Percentiles rank a stretch among this genome's conserved stretches.
These are phyloP conservation scores for Xiphias gladius DNA, from an alignment of 2,113 vertebrate species.

Conservation along the genomic window DNA sequence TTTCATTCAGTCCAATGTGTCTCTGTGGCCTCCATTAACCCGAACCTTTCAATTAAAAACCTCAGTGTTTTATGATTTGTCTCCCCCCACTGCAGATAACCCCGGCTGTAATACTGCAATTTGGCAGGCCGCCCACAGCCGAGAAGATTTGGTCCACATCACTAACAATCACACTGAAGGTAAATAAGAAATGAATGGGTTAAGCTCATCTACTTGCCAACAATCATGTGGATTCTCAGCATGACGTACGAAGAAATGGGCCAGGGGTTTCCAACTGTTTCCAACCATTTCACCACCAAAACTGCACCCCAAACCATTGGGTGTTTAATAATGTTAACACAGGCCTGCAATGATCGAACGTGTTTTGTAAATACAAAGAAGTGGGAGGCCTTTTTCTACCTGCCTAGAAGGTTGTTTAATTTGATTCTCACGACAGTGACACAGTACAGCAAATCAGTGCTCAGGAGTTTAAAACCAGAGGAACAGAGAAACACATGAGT, in stretches of 20 bases:
- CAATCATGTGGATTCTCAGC: conserved; percentile 42
- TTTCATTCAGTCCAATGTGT: conserved; percentile 26
- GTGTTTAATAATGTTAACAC: neutral
- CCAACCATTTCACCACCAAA: neutral
- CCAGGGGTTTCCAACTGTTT: neutral
- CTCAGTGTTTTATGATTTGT: conserved; percentile 45
- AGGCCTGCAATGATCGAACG: neutral
- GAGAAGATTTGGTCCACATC: conserved; percentile 84
- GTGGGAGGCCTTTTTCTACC: no score
- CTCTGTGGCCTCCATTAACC: conserved; percentile 21
- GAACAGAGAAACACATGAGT: neutral
- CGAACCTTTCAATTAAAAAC: conserved; percentile 51
- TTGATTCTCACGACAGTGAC: neutral
- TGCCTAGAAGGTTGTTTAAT: neutral
- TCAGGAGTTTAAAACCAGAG: neutral
- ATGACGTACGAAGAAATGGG: neutral
- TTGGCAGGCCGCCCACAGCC: conserved; percentile 84
- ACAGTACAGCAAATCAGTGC: neutral
- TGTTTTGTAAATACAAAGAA: neutral
- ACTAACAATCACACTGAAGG: conserved; percentile 88
- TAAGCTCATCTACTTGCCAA: conserved; percentile 56
- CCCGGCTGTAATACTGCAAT: conserved; percentile 74
- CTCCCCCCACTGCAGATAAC: conserved; percentile 68
- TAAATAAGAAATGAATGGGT: conserved; percentile 80
- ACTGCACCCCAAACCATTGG: neutral